phyloP scores from a whole-genome alignment of 2,113 vertebrate species.

The Oreochromis niloticus region DNA sequence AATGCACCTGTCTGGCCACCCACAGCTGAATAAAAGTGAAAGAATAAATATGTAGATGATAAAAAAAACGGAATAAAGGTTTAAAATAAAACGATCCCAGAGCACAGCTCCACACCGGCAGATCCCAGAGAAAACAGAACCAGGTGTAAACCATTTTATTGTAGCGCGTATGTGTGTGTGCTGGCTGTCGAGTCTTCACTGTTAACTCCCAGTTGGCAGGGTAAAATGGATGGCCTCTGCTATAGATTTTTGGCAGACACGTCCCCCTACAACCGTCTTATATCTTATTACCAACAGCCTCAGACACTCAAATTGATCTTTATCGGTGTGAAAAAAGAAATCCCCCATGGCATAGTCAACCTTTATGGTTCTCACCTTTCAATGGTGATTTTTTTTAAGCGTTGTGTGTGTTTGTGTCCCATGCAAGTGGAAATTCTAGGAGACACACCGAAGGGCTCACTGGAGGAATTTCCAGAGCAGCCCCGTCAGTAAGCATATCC shows the following conservation, averaged over 20 bases:
- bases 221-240: slow-evolving; percentile 56
- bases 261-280: slow-evolving; percentile 57
- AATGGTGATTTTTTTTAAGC: neutral
- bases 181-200: neutral
- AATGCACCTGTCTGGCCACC: slow-evolving; percentile 29
- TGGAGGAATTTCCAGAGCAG: slow-evolving; percentile 27
- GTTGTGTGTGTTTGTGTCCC: neutral
- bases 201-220: slow-evolving; percentile 44
- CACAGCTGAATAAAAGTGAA: slow-evolving; percentile 4
- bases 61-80: neutral
- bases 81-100: slow-evolving; percentile 9
- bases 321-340: slow-evolving; percentile 51
- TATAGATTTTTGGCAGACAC: slow-evolving; percentile 63
- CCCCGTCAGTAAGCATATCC: slow-evolving; percentile 21
- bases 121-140: slow-evolving; percentile 9
- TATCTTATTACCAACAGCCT: slow-evolving; percentile 67
- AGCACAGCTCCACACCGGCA: neutral
- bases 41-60: slow-evolving; percentile 40
- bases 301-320: slow-evolving; percentile 64
- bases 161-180: neutral
- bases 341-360: slow-evolving; percentile 33
- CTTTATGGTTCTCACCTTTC: slow-evolving; percentile 63
- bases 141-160: slow-evolving; percentile 22
- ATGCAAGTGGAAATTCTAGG: slow-evolving; percentile 15
- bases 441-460: neutral